Evolutionary conservation across 2,888 invertebrate genomes (phyloP), one percentile per base, ranked within the genome.

Genomic region (Erebia palarica): DNA sequence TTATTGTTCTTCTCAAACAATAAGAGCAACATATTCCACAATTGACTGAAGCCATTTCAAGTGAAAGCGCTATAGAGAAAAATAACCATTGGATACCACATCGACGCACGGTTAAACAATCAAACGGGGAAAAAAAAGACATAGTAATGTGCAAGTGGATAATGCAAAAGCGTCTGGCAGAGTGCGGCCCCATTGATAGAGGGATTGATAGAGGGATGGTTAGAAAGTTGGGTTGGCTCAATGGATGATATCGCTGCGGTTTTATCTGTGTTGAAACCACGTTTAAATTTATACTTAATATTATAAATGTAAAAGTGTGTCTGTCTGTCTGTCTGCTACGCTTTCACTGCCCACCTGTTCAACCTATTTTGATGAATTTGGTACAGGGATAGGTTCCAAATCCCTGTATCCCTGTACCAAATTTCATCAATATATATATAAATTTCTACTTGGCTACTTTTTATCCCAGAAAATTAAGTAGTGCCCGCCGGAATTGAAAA

Each of bases 41-140:
- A 90, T 89, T 90, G 90, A 91, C 87, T 91, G 89, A 87, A 87
- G 86, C 91, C 89, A 87, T 89, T 91, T 88, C 84, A 84, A 92
- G 91, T 88, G 89, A 90, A 90, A 91, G 87, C 85, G 79, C 84
- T 82, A 83, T 87, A 86, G 90, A 87, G 89, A 90, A 89, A 89
- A 90, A 89, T 89, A 83, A 84, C 82, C 86, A 86, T 82, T 87
- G 90, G 88, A 88, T 88, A 90, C 89, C 86, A 87, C 92, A 92
- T 93, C 90, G 91, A 90, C 89, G 91, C 91, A 89, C 91, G 91
- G 88, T 91, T 91, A 92, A 91, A 93, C 92, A 93, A 93, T 92
- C 92, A 91, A 88, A 89, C 86, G 85, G 83, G 81, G 90, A 92
- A 92, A 91, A 92, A 93, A 92, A 93, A 92, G 91, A 88, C 86